Conservation (phyloP, 23 tunicate species). For the Trididemnum nubilum region DNA sequence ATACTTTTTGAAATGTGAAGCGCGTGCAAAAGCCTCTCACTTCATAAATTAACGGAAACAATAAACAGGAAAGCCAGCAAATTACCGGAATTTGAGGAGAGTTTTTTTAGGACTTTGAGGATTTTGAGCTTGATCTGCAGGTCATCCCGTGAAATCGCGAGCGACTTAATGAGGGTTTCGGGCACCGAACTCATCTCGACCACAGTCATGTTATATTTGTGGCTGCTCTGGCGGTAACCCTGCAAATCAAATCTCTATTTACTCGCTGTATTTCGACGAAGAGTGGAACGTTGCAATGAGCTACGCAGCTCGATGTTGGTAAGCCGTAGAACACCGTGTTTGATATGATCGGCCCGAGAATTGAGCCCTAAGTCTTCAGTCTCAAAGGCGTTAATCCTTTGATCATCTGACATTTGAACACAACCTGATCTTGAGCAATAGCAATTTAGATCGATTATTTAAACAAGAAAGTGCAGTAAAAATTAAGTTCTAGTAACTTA, state of each 20-base stretch:
- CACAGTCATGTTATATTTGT: constrained; percentile 53
- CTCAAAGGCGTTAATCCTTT: not conserved
- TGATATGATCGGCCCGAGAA: not conserved
- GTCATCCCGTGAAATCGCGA: constrained; percentile 57
- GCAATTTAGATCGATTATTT: too few relatives aligned
- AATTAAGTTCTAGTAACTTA: too few relatives aligned
- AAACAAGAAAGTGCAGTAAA: too few relatives aligned
- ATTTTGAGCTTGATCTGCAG: constrained; percentile 64
- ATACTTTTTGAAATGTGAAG: too few relatives aligned
- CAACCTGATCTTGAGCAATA: too few relatives aligned
- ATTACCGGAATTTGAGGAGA: constrained; percentile 70
- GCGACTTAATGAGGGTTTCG: constrained; percentile 81
- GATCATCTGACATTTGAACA: too few relatives aligned
- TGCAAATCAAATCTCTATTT: constrained; percentile 1
- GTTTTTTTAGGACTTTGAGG: constrained; percentile 54
- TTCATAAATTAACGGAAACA: too few relatives aligned
- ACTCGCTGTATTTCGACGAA: too few relatives aligned
- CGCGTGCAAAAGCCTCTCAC: too few relatives aligned
- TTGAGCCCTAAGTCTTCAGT: not conserved
- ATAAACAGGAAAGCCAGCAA: too few relatives aligned
- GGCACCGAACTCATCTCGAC: constrained; percentile 81
- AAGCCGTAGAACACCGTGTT: not conserved
- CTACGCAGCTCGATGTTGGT: too few relatives aligned
- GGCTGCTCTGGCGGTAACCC: constrained; percentile 62
- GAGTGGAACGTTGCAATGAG: too few relatives aligned